Base-by-base conservation (phyloP, 2,888 invertebrate species). In the Liodrosophila aerea region DNA sequence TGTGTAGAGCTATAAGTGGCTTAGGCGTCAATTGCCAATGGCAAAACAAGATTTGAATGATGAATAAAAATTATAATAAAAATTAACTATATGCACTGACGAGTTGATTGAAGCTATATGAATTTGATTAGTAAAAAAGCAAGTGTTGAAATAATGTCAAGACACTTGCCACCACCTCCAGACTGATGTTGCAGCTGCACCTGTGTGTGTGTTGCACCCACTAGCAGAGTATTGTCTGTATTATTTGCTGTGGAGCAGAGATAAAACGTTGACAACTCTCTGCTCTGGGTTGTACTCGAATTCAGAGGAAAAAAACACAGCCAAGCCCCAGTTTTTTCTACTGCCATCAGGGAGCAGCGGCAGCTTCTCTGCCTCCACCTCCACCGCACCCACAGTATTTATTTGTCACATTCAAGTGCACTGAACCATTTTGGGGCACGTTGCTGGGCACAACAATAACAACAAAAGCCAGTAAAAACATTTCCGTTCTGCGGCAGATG, bases 381-480 rank as follows among this genome's bases (percentile, higher is more conserved):
- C 4, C 30, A 12, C 7, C 11, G 7, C 1, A 11, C 9, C 13
- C 16, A 7, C 29, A 4, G 0, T 16, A 44, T 18, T 22, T 22
- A 15, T 37, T 8, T 49, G 12, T 27, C 61, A 60, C 80, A 85
- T 76, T 83, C 67, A 76, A 85, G 84, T 81, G 80, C 85, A 85
- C 64, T 83, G 84, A 81, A 81, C 86, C 80, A 85, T 85, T 85
- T 83, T 73, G 65, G 78, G 74, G 84, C 81, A 66, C 73, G 74
- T 69, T 64, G 60, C 49, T 12, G 44, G 51, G 47, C 22, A 22
- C 22, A 22, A 22, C 3, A 22, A 5, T 22, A 2, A 27, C 34
- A 53, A 67, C 58, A 65, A 57, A 56, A 50, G 41, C 47, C 61
- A 56, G 64, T 57, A 39, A 66, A 39, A 75, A 80, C 80, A 80